Conservation (phyloP, 2,113 vertebrate species). For the Symphodus melops region DNA sequence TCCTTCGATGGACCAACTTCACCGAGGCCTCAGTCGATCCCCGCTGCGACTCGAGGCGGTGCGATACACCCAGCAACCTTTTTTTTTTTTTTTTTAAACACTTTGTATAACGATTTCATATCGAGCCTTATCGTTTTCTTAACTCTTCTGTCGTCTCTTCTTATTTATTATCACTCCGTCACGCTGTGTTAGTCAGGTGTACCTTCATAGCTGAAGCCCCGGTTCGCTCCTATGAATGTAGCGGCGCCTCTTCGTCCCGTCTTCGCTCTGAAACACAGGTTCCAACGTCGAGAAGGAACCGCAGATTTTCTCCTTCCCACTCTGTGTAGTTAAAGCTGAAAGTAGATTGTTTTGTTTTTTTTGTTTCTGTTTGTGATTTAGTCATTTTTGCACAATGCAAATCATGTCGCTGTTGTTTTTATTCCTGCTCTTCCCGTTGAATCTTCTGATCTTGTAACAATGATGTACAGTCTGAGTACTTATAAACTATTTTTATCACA, state of each 20-base stretch:
- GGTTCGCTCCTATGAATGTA: slow-evolving; percentile 60
- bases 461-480: slow-evolving; percentile 96
- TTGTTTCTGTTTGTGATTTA: slow-evolving; percentile 74
- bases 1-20: slow-evolving; percentile 86
- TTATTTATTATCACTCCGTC: slow-evolving; percentile 77
- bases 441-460: slow-evolving; percentile 92
- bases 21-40: slow-evolving; percentile 72
- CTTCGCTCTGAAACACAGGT: slow-evolving; percentile 57
- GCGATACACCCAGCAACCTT: slow-evolving; percentile 55
- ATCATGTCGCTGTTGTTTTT: slow-evolving; percentile 84
- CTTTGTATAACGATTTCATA: slow-evolving; percentile 80
- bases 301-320: slow-evolving; percentile 70
- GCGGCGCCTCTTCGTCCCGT: slow-evolving; percentile 32
- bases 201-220: slow-evolving; percentile 66
- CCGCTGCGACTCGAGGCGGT: slow-evolving; percentile 58
- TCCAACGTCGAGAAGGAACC: slow-evolving; percentile 58
- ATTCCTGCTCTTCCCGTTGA: slow-evolving; percentile 85
- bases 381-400: slow-evolving; percentile 83
- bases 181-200: slow-evolving; percentile 44
- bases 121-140: slow-evolving; percentile 90
- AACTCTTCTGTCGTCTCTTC: slow-evolving; percentile 64
- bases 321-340: slow-evolving; percentile 77
- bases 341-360: slow-evolving; percentile 71
- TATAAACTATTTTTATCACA: slow-evolving; percentile 99
- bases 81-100: slow-evolving; percentile 41